phyloP scores from a whole-genome alignment of 2,113 vertebrate genomes.

The Ceyx melanurus region DNA sequence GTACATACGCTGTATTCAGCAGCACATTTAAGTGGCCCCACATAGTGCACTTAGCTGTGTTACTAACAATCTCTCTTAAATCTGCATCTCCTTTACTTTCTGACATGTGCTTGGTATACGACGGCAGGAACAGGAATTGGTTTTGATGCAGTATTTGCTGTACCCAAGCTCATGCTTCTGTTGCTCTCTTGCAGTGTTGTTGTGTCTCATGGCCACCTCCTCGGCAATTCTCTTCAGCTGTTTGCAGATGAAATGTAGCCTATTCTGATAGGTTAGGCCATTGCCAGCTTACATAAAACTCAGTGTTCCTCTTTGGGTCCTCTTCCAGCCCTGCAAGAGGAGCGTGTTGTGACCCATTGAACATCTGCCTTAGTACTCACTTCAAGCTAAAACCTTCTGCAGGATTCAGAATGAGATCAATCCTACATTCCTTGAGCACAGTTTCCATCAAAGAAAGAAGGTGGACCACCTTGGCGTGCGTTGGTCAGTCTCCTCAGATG shows the following conservation, averaged over 20 bases:
- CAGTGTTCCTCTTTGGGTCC: background rate
- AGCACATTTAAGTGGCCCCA: background rate
- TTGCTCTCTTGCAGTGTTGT: background rate
- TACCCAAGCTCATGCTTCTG: background rate
- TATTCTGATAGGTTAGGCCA: background rate
- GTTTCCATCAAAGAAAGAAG: background rate
- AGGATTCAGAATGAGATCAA: background rate
- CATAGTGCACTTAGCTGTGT: background rate
- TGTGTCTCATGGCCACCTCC: background rate
- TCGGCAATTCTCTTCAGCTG: background rate
- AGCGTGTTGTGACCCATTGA: background rate
- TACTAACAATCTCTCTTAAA: background rate
- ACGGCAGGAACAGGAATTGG: background rate
- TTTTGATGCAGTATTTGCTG: background rate
- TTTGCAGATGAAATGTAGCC: background rate
- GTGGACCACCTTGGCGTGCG: background rate
- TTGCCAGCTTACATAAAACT: background rate
- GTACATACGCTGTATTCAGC: background rate
- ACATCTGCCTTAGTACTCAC: background rate
- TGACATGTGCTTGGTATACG: fast-evolving
- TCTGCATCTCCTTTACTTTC: background rate
- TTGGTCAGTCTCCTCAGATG: background rate
- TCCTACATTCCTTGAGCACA: background rate
- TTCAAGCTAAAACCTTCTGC: background rate
- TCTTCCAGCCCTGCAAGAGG: background rate